Evolutionary conservation across 2,797 vertebrate species (phyloP).

Genomic region (Silurus lanzhouensis): DNA sequence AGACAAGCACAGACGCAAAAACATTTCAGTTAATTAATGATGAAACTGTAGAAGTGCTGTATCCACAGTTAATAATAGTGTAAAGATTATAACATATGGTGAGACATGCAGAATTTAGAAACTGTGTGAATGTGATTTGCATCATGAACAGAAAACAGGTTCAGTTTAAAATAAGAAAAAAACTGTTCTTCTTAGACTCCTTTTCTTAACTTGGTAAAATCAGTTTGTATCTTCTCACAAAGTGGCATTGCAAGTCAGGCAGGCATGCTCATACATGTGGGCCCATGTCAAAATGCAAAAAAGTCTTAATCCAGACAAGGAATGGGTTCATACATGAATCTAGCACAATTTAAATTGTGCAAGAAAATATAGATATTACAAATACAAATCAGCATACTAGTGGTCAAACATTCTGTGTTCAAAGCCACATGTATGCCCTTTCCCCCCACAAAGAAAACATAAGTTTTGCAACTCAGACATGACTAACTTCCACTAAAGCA

Average conservation of each 20-base stretch:
- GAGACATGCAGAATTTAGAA: slow-evolving; percentile 51
- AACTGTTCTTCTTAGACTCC: not conserved
- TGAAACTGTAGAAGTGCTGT: not conserved
- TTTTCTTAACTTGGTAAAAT: not conserved
- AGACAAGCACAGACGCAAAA: slow-evolving; percentile 24
- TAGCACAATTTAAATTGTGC: not conserved
- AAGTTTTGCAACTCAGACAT: not conserved
- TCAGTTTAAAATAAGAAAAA: not conserved
- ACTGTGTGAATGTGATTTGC: not conserved
- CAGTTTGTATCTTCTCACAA: not conserved
- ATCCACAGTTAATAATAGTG: not conserved
- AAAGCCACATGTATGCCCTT: not conserved
- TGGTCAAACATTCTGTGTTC: not conserved
- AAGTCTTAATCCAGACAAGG: not conserved
- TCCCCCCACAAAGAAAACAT: not conserved
- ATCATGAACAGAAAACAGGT: not conserved
- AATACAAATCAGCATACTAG: too few species aligned
- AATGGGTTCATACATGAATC: not conserved
- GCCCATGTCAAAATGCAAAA: not conserved
- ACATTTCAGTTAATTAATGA: not conserved
- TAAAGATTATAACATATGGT: slow-evolving; percentile 21
- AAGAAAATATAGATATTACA: too few species aligned
- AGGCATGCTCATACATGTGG: slow-evolving; percentile 2
- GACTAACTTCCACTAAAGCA: not conserved
- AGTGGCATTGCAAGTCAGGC: not conserved